phyloP scores from a whole-genome alignment of 2,113 vertebrate species.

The Saimiri boliviensis region DNA sequence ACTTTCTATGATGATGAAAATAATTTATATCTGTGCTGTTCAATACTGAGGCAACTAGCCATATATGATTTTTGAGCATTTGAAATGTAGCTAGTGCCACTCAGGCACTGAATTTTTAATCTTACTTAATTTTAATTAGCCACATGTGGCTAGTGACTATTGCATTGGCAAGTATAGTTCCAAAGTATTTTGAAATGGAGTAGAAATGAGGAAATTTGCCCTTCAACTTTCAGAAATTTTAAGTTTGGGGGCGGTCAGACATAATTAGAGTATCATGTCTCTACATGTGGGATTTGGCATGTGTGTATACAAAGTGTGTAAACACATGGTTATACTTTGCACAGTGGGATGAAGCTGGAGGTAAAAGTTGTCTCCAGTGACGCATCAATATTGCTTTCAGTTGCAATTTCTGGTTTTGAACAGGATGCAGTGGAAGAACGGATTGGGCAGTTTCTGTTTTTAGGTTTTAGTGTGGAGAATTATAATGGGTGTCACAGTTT shows the following conservation, averaged over 20 bases:
- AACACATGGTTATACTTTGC: neutral
- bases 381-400: neutral
- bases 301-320: neutral
- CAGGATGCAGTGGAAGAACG: neutral
- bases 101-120: slow-evolving; percentile 7
- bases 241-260: neutral
- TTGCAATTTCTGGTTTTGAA: neutral
- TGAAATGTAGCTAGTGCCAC: neutral
- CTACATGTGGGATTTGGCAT: neutral
- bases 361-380: neutral
- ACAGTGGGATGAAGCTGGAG: neutral
- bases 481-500: neutral
- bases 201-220: slow-evolving; percentile 16
- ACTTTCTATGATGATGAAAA: neutral
- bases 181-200: neutral
- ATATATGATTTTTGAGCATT: neutral
- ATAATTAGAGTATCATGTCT: neutral
- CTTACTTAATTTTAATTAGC: slow-evolving; percentile 4
- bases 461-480: slow-evolving; percentile 22
- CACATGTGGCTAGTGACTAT: neutral
- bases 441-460: neutral
- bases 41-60: neutral
- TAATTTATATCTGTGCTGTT: neutral
- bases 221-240: neutral
- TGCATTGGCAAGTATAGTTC: neutral